A percentile compares a stretch with the other conserved stretches of the same genome.
These are phyloP conservation scores for Anastrepha obliqua DNA, from an alignment of 1,140 invertebrate species.

Conservation along the genomic window DNA sequence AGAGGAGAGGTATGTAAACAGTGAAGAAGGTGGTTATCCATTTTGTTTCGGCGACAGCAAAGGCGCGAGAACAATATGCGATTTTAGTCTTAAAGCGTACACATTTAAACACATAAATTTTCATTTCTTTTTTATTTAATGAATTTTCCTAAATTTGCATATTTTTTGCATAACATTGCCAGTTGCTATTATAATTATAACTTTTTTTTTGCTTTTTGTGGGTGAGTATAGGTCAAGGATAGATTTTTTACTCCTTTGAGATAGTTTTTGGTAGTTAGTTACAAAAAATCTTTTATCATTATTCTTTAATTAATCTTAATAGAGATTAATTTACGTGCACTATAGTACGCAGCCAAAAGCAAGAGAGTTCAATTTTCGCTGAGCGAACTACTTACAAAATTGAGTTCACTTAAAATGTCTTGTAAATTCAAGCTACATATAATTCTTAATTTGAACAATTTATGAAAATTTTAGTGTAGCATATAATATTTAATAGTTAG, in stretches of 20 bases:
- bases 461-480: too few relatives aligned
- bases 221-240: neutral
- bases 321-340: too few relatives aligned
- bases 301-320: too few relatives aligned
- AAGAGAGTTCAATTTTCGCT: neutral
- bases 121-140: neutral
- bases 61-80: neutral
- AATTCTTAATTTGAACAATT: too few relatives aligned
- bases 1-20: neutral
- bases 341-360: neutral
- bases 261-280: conserved; percentile 43
- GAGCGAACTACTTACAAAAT: neutral
- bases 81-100: neutral
- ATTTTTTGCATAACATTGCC: neutral
- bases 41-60: neutral
- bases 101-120: neutral
- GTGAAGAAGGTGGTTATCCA: neutral
- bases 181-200: neutral
- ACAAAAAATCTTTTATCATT: neutral
- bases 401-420: too few relatives aligned
- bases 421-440: too few relatives aligned
- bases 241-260: neutral
- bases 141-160: neutral
- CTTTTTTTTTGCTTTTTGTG: neutral
- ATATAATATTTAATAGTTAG: too few relatives aligned